These are phyloP conservation scores for Notiomystis cincta DNA, from an alignment of 2,113 vertebrate species.

Conservation along the genomic window DNA sequence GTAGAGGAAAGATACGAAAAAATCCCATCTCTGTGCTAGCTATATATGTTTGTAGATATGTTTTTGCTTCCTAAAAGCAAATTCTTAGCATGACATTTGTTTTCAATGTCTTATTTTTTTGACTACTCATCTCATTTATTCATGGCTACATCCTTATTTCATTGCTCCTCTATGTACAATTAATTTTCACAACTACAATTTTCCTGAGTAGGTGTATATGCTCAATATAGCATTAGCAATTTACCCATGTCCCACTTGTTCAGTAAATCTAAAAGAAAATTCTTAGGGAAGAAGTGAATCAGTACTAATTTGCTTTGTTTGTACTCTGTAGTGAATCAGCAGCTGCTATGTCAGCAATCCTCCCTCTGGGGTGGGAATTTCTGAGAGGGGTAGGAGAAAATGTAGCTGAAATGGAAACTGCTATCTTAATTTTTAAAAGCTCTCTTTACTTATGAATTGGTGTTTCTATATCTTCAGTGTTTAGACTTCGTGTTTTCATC, in stretches of 20 bases:
- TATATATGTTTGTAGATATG: background rate
- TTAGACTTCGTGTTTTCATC: background rate
- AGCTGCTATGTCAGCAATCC: background rate
- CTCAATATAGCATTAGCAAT: background rate
- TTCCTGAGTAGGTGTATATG: background rate
- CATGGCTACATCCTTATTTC: background rate
- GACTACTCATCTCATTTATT: background rate
- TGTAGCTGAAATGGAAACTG: background rate
- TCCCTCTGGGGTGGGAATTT: background rate
- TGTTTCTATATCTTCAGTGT: background rate
- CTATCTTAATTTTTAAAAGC: background rate
- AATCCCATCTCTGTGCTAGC: accelerated
- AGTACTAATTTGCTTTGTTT: background rate
- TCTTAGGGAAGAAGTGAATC: background rate
- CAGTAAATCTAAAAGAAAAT: background rate
- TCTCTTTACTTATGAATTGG: background rate
- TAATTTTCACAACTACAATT: background rate
- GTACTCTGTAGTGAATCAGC: background rate
- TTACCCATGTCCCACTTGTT: background rate
- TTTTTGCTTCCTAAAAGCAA: background rate
- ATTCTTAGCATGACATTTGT: background rate
- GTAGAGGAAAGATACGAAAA: background rate
- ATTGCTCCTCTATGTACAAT: background rate
- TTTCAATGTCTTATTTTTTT: background rate
- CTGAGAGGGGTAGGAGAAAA: background rate